phyloP scores from a whole-genome alignment of 2,797 vertebrate genomes.

The Chanos chanos region DNA sequence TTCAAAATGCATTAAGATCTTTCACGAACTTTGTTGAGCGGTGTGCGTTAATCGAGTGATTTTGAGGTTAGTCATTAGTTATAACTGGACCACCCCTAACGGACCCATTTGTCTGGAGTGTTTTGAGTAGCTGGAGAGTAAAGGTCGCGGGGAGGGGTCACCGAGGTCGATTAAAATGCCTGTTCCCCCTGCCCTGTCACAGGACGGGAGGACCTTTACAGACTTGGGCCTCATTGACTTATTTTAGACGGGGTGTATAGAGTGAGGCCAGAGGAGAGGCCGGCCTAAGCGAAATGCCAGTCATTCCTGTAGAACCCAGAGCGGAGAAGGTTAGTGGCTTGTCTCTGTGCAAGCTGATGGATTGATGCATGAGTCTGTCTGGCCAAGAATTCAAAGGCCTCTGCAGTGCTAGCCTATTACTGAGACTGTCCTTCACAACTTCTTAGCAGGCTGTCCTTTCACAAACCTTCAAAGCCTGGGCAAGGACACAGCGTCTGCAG shows the following conservation, averaged over 20 bases:
- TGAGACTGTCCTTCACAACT: slow-evolving; percentile 74
- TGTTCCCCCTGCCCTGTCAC: slow-evolving; percentile 16
- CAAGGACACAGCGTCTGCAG: slow-evolving; percentile 76
- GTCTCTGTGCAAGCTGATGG: slow-evolving; percentile 76
- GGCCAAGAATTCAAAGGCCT: slow-evolving; percentile 75
- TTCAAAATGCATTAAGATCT: too few species aligned
- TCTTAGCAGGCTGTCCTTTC: slow-evolving; percentile 77
- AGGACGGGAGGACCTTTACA: slow-evolving; percentile 37
- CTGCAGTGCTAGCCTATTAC: slow-evolving; percentile 69
- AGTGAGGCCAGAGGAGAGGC: slow-evolving; percentile 44
- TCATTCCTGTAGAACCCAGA: slow-evolving; percentile 73
- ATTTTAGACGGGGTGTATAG: slow-evolving; percentile 69
- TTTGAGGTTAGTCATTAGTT: too few species aligned
- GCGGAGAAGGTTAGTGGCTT: slow-evolving; percentile 74
- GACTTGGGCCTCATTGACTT: slow-evolving; percentile 60
- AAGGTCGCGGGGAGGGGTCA: slow-evolving; percentile 49
- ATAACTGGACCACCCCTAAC: too few species aligned
- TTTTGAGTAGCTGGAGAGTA: slow-evolving; percentile 37
- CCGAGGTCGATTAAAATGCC: slow-evolving; percentile 46
- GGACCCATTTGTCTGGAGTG: slow-evolving; percentile 35
- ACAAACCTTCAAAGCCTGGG: slow-evolving; percentile 75
- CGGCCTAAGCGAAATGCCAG: slow-evolving; percentile 72
- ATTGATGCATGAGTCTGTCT: slow-evolving; percentile 80
- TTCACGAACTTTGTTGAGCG: too few species aligned
- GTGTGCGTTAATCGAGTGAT: too few species aligned